Evolutionary conservation across 2,797 vertebrate genomes (phyloP).

Genomic region (Choloepus didactylus): DNA sequence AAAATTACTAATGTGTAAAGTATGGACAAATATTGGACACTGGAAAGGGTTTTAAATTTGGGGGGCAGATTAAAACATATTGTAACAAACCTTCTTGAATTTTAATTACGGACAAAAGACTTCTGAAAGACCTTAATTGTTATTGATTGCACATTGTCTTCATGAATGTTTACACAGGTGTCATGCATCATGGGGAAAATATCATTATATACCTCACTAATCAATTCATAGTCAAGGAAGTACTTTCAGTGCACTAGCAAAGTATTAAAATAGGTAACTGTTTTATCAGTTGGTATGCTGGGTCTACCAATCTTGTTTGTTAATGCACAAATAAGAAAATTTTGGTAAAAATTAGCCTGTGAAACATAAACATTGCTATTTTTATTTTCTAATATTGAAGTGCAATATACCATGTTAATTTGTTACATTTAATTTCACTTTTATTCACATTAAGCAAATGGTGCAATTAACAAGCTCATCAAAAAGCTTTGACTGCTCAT

Average conservation of each 20-base stretch:
- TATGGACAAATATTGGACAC: background rate
- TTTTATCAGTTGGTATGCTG: background rate
- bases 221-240: background rate
- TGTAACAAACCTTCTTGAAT: background rate
- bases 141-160: background rate
- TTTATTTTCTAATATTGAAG: slow-evolving; percentile 23
- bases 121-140: background rate
- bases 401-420: background rate
- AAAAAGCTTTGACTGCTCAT: background rate
- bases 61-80: slow-evolving; percentile 14
- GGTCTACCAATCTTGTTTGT: background rate
- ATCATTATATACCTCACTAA: background rate
- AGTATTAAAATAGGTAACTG: background rate
- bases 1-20: slow-evolving; percentile 11
- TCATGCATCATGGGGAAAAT: background rate
- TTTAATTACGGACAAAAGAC: background rate
- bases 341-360: background rate
- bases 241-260: background rate
- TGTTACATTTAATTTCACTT: slow-evolving; percentile 1
- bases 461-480: background rate
- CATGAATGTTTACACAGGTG: background rate
- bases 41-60: slow-evolving; percentile 35
- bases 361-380: background rate
- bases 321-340: background rate
- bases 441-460: background rate